Conservation (phyloP, 2,797 vertebrate genomes). For the Remorina albescens region DNA sequence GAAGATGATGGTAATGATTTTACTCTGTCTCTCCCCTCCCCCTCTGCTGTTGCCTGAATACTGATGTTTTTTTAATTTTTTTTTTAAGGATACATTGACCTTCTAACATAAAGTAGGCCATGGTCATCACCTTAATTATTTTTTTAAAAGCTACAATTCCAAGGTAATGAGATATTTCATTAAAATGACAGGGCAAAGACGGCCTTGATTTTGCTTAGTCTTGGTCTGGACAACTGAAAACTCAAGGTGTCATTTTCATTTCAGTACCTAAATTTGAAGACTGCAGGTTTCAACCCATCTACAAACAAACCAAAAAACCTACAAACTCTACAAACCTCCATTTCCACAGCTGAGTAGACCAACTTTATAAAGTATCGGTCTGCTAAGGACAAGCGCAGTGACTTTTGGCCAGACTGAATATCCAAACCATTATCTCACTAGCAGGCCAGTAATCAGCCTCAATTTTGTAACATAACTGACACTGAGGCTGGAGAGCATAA, state of each 20-base stretch:
- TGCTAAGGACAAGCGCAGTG: slow-evolving; percentile 10
- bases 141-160: slow-evolving; percentile 6
- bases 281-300: slow-evolving; percentile 15
- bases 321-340: background rate
- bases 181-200: slow-evolving; percentile 10
- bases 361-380: slow-evolving; percentile 29
- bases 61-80: slow-evolving; percentile 56
- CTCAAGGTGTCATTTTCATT: background rate
- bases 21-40: slow-evolving; percentile 75
- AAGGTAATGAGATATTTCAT: slow-evolving; percentile 25
- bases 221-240: slow-evolving; percentile 1
- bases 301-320: slow-evolving; percentile 23
- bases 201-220: background rate
- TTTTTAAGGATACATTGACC: slow-evolving; percentile 39
- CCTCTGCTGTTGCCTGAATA: slow-evolving; percentile 68
- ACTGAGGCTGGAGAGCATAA: background rate
- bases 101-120: slow-evolving; percentile 21
- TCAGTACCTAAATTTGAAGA: slow-evolving; percentile 14
- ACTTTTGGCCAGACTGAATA: slow-evolving; percentile 19
- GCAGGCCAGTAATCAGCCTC: slow-evolving; percentile 13
- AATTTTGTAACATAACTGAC: slow-evolving; percentile 20
- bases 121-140: slow-evolving; percentile 22
- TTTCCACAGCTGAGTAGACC: slow-evolving; percentile 1
- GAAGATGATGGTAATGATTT: slow-evolving; percentile 86
- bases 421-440: slow-evolving; percentile 22